These are phyloP conservation scores for Siphonodentalium dalli DNA, from an alignment of 2,888 invertebrate genomes.

Conservation along the genomic window DNA sequence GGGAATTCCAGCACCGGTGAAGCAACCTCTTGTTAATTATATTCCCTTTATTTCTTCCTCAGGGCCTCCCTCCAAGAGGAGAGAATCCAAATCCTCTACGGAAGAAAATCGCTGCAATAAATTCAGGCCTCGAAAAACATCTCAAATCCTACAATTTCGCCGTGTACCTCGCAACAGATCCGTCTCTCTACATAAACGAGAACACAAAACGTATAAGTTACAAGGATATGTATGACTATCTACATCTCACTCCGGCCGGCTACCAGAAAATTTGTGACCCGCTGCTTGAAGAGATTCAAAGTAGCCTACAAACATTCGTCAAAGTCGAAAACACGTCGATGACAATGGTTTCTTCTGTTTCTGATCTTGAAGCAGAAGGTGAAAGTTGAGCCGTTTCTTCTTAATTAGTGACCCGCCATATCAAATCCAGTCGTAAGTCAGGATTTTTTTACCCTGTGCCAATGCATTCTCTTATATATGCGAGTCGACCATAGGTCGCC, in stretches of 20 bases:
- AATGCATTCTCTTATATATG: no score
- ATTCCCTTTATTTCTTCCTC: constrained; percentile 60
- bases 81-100: constrained; percentile 83
- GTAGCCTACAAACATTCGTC: constrained; percentile 44
- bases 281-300: constrained; percentile 59
- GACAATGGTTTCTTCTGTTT: constrained; percentile 8
- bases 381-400: no score
- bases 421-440: no score
- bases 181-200: constrained; percentile 69
- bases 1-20: no score
- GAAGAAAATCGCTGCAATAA: constrained; percentile 79
- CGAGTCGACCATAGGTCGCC: no score
- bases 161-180: constrained; percentile 81
- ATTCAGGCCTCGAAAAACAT: constrained; percentile 75
- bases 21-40: no score
- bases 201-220: constrained; percentile 77
- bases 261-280: constrained; percentile 73
- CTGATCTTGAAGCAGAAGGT: constrained; percentile 9
- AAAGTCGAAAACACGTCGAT: constrained; percentile 53
- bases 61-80: constrained; percentile 89
- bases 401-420: no score
- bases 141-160: constrained; percentile 71
- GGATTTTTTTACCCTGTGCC: no score
- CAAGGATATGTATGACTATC: constrained; percentile 91
- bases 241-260: constrained; percentile 83